These are phyloP conservation scores for Whitmania pigra DNA, from an alignment of 1,140 invertebrate species.

Conservation along the genomic window DNA sequence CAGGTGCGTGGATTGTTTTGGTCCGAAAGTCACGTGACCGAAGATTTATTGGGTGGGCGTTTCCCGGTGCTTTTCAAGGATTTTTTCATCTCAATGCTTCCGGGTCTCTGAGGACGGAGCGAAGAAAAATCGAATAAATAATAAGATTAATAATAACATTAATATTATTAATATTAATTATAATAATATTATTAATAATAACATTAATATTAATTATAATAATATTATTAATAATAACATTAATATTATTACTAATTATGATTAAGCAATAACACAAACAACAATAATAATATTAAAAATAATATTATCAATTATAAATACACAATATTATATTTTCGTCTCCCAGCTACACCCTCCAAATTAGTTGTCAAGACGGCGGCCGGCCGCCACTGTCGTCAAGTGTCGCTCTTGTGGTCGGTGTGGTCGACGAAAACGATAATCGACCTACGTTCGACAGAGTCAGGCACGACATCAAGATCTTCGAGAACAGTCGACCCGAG, in stretches of 20 bases:
- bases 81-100: no score
- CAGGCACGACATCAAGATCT: neutral
- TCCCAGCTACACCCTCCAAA: neutral
- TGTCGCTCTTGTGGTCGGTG: neutral
- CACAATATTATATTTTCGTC: neutral
- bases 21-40: no score
- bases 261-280: neutral
- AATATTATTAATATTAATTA: constrained; percentile 1
- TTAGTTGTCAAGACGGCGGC: constrained; percentile 8
- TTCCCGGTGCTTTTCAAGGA: no score
- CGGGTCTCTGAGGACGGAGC: no score
- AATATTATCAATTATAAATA: neutral
- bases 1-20: no score
- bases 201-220: neutral
- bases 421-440: constrained; percentile 13
- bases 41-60: no score
- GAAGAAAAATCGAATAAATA: neutral
- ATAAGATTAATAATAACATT: neutral
- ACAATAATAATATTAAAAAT: neutral
- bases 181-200: neutral
- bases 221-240: constrained; percentile 6
- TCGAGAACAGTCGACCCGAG: constrained; percentile 12
- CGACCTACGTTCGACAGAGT: neutral
- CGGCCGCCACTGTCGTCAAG: neutral
- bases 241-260: neutral